Evolutionary conservation across 2,113 vertebrate genomes (phyloP).

Genomic region (Pan troglodytes): NHGRI_mPanTro3-v2.1_pri NC_072398.2:130689001-130689500

Average conservation of each 20-base stretch:
- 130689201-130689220: background rate
- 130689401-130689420: background rate
- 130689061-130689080: background rate
- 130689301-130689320: background rate
- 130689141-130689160: background rate
- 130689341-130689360: background rate
- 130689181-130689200: background rate
- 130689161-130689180: background rate
- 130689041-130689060: background rate
- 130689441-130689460: background rate
- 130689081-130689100: background rate
- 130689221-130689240: background rate
- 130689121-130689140: background rate
- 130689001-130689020: slow-evolving; percentile 7
- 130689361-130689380: background rate
- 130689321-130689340: background rate
- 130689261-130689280: background rate
- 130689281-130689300: background rate
- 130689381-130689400: background rate
- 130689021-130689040: background rate
- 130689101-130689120: background rate
- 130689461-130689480: background rate
- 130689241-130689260: background rate
- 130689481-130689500: background rate
- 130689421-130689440: background rate